Evolutionary conservation across 1,140 invertebrate species (phyloP).

Genomic region (Aphidius ervi): DNA sequence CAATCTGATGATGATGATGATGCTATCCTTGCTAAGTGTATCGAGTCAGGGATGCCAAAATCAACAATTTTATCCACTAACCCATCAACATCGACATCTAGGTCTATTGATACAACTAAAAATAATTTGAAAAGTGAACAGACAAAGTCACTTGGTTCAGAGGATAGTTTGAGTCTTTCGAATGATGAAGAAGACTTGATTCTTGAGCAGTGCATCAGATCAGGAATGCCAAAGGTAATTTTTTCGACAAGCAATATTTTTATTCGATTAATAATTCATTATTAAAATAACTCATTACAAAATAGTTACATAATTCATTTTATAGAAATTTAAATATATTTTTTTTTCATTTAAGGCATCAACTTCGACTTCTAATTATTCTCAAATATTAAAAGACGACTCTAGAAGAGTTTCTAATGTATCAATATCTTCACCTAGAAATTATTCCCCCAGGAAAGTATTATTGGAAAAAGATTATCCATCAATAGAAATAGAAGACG

Average conservation of each 20-base stretch:
- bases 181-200: constrained; percentile 45
- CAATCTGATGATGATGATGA: constrained; percentile 42
- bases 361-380: neutral
- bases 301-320: no score
- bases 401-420: constrained; percentile 2
- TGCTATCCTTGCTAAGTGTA: constrained; percentile 51
- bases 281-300: no score
- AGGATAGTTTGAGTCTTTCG: constrained; percentile 36
- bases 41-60: constrained; percentile 54
- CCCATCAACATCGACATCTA: neutral
- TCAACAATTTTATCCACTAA: constrained; percentile 8
- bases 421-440: constrained; percentile 1
- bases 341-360: constrained; percentile 9
- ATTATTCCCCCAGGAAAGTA: constrained; percentile 8
- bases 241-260: no score
- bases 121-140: neutral
- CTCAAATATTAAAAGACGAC: constrained; percentile 4
- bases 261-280: no score
- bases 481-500: constrained; percentile 3
- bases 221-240: constrained; percentile 40
- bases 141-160: constrained; percentile 20
- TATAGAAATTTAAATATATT: neutral
- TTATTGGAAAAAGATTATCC: neutral
- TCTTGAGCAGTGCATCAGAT: constrained; percentile 42
- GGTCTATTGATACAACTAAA: constrained; percentile 1